These are phyloP conservation scores for Lapara coniferarum DNA, from an alignment of 2,888 invertebrate genomes.

Conservation along the genomic window DNA sequence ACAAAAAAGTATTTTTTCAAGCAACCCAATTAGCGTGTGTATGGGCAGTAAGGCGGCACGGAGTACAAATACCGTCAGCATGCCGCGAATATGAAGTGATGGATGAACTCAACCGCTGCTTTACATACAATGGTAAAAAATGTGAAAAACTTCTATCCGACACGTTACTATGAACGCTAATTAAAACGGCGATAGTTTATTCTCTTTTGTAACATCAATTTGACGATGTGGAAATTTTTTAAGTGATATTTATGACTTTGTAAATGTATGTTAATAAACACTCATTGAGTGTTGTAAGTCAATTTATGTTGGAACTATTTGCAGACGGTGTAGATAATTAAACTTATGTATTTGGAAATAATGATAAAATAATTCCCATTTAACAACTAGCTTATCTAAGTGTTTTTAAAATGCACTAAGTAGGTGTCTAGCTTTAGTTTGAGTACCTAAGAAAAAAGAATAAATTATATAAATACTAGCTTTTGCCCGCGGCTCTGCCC, in stretches of 20 bases:
- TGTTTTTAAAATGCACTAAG: too few species aligned
- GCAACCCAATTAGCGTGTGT: conserved; percentile 35
- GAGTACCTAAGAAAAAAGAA: too few species aligned
- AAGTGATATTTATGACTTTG: conserved; percentile 55
- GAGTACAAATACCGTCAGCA: conserved; percentile 56
- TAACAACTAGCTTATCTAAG: background rate
- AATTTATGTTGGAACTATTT: conserved; percentile 13
- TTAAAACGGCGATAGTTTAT: conserved; percentile 75
- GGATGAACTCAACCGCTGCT: conserved; percentile 72
- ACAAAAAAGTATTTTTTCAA: conserved; percentile 17
- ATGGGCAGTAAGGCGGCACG: conserved; percentile 60
- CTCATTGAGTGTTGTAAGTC: conserved; percentile 33
- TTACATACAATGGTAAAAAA: conserved; percentile 80
- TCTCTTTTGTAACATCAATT: conserved; percentile 66
- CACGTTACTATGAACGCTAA: conserved; percentile 76
- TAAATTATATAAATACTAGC: too few species aligned
- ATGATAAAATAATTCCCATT: background rate
- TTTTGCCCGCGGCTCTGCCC: too few species aligned
- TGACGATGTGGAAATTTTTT: conserved; percentile 62
- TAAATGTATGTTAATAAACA: conserved; percentile 47
- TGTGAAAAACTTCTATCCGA: conserved; percentile 64
- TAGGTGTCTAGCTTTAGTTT: too few species aligned
- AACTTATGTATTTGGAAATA: background rate
- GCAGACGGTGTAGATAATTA: conserved; percentile 5
- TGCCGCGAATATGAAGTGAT: conserved; percentile 80